Evolutionary conservation across 2,888 invertebrate species (phyloP), one percentile per base, ranked within the genome.

Genomic region (Drosophila greeni): DNA sequence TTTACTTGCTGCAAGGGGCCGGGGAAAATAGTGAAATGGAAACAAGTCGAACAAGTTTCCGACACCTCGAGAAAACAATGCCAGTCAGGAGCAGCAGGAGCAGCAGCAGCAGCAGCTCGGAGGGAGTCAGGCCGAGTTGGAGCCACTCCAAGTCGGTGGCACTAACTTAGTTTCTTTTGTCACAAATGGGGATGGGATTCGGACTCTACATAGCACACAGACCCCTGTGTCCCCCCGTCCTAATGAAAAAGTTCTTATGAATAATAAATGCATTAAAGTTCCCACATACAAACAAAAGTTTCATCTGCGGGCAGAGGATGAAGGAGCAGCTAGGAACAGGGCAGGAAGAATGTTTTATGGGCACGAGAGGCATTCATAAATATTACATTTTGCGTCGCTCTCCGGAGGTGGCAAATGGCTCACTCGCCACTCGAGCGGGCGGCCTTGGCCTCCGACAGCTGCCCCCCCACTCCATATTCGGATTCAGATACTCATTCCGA

Each of bases 21-120:
- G 33, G 26, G 40, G 40, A 58, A 70, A 82, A 76, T 84, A 84
- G 79, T 82, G 74, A 78, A 79, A 79, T 83, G 79, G 65, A 84
- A 82, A 82, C 82, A 84, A 82, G 82, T 82, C 84, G 84, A 82
- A 85, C 82, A 82, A 82, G 82, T 82, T 82, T 82, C 76, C 85
- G 74, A 85, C 85, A 82, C 84, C 85, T 84, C 73, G 52, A 67
- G 70, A 69, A 61, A 61, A 64, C 70, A 82, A 77, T 74, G 83
- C 31, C 79, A 75, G 72, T 60, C 73, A 37, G 23, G n/a, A n/a
- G 14, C 20, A 20, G 40, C 40, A 8, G 16, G 31, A 36, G 34
- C 14, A 33, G 14, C 5, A 14, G 33, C 14, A 33, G 33, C 33
- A 14, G 36, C 36, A 16, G 11, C 66, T 60, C 31, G 64, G 69